Evolutionary conservation across 2,113 vertebrate genomes (phyloP), one percentile per base, ranked within the genome.

Genomic region (Ariopsis seemanni): DNA sequence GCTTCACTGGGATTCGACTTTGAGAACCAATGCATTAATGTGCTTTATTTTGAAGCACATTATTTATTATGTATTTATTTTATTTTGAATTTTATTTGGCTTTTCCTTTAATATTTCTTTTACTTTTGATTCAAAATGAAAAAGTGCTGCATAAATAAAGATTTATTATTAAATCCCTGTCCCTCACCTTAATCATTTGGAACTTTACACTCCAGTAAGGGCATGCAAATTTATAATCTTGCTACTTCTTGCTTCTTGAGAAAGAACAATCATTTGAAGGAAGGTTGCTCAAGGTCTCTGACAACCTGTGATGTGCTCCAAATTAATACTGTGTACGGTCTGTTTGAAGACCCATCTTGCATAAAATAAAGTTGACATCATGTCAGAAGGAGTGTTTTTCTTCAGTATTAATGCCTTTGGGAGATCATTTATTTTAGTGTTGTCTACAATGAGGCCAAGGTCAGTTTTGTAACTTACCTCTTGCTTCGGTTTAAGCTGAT

Each of bases 401-500:
- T 63, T 65, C 60, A 34, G 48, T 86, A 86, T 67, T 67, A 63
- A 86, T 79, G n/a, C 74, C 74, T 79, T 79, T 67, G 85, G 85
- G 85, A 79, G 58, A 86, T 79, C 58, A 67, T 53, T 79, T 86
- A 53, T 65, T 67, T 86, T 53, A 86, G 53, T 60, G 20, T 79
- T 79, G 85, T 79, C 18, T 22, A 55, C 75, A 71, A 71, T 67
- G 52, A 34, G n/a, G 60, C 60, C 62, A 86, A 65, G 75, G 74
- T 53, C 48, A 53, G 79, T 34, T 67, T 62, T 67, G 53, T 5
- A 60, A 75, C 55, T n/a, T 67, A 48, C 12, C 0, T 50, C 12
- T 55, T 55, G 67, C 52, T 71, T 67, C 18, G 27, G 50, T 1
- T 6, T n/a, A 18, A 84, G 63, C 50, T 84, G 63, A 82, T 11